phyloP scores from a whole-genome alignment of 2,888 invertebrate species.

The Zaprionus bogoriensis region DNA sequence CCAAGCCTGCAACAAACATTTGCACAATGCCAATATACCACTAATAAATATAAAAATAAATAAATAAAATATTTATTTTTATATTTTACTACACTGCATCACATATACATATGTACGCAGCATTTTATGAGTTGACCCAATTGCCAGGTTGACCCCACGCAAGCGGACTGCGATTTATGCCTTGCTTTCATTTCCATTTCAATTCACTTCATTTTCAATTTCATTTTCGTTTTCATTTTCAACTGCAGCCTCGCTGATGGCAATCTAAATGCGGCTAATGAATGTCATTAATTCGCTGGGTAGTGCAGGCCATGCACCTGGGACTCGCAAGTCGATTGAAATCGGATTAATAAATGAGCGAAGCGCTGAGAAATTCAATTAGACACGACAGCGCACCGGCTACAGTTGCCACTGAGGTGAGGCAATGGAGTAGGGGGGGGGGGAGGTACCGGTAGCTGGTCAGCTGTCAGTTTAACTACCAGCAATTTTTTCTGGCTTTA shows the following conservation, averaged over 20 bases:
- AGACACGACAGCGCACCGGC: slow-evolving; percentile 36
- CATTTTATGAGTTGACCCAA: no score
- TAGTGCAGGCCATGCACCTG: slow-evolving; percentile 41
- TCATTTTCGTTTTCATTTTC: slow-evolving; percentile 28
- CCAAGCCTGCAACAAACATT: no score
- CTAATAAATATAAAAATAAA: no score
- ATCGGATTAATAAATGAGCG: slow-evolving; percentile 79
- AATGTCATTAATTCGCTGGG: slow-evolving; percentile 71
- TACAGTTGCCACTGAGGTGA: neutral
- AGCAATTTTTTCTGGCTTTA: slow-evolving; percentile 61
- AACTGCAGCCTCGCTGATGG: slow-evolving; percentile 32
- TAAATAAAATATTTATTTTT: no score
- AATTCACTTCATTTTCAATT: slow-evolving; percentile 26
- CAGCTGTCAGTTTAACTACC: slow-evolving; percentile 53
- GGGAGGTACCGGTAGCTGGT: neutral
- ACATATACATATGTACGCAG: no score
- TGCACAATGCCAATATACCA: no score
- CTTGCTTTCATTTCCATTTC: slow-evolving; percentile 8
- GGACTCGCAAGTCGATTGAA: slow-evolving; percentile 65
- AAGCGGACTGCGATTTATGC: neutral
- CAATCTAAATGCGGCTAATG: slow-evolving; percentile 74
- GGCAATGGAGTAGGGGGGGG: neutral
- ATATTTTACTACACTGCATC: no score
- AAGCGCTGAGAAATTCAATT: slow-evolving; percentile 71
- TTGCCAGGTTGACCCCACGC: neutral